Conservation (phyloP, 2,113 vertebrate species). For the Rattus rattus region DNA sequence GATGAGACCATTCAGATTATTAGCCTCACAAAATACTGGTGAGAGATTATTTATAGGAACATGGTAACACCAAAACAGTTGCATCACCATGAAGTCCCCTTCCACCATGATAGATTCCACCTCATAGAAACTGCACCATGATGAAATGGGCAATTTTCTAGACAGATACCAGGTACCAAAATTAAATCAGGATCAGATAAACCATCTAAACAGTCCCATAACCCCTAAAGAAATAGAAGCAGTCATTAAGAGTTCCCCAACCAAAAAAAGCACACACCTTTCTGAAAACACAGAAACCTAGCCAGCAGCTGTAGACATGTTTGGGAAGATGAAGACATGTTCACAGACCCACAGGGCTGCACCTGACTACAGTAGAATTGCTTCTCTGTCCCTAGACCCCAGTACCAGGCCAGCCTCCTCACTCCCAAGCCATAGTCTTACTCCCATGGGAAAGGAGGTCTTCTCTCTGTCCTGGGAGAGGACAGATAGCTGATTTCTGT, state of each 20-base stretch:
- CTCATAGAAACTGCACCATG: neutral
- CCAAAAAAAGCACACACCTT: neutral
- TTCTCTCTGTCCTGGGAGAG: conserved; percentile 44
- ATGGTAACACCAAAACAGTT: neutral
- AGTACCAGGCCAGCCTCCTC: conserved; percentile 30
- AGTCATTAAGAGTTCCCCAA: too few species aligned
- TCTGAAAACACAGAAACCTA: neutral
- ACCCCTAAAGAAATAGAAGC: too few species aligned
- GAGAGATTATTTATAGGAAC: neutral
- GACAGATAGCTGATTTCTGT: conserved; percentile 58
- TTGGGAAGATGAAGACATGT: conserved; percentile 10
- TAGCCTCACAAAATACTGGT: neutral
- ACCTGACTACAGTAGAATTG: neutral
- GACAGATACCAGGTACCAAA: too few species aligned
- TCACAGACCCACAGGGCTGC: conserved; percentile 42
- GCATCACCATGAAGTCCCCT: neutral
- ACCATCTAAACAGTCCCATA: too few species aligned
- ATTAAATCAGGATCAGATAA: too few species aligned
- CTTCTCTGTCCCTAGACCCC: neutral
- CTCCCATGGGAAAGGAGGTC: conserved; percentile 56
- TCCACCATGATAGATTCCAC: neutral
- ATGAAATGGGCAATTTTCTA: too few species aligned
- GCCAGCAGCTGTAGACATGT: conserved; percentile 60
- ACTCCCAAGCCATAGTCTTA: conserved; percentile 62
- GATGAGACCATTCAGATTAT: neutral